These are phyloP conservation scores for Trogon melanurus DNA, from an alignment of 2,113 vertebrate genomes.

Conservation along the genomic window DNA sequence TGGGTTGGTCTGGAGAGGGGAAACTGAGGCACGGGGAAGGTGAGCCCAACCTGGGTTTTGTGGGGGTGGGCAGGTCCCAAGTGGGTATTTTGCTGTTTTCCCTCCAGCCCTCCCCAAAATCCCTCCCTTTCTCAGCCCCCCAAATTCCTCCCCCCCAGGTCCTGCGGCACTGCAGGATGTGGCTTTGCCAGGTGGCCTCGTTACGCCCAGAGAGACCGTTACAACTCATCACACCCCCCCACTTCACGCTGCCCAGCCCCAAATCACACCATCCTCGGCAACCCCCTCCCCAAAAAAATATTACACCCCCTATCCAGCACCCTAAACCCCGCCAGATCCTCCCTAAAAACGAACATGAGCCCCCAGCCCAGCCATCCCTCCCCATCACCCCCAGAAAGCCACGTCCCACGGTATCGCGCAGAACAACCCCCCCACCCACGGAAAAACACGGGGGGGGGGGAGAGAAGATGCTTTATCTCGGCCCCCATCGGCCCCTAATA, in stretches of 20 bases:
- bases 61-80: too few species aligned
- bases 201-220: not conserved
- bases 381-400: not conserved
- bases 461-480: not conserved
- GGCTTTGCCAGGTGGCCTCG: not conserved
- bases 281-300: not conserved
- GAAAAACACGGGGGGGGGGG: not conserved
- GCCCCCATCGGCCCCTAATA: constrained; percentile 64
- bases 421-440: not conserved
- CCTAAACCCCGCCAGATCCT: not conserved
- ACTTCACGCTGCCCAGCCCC: not conserved
- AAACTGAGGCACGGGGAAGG: not conserved
- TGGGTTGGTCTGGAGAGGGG: not conserved
- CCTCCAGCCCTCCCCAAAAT: too few species aligned
- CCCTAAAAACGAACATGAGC: not conserved
- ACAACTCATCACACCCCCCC: not conserved
- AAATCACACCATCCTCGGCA: not conserved
- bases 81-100: not conserved
- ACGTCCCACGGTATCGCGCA: fast-evolving
- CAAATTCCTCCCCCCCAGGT: not conserved
- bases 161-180: not conserved
- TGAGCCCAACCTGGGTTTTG: not conserved
- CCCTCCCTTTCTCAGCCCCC: not conserved
- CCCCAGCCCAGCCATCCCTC: not conserved
- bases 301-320: too few species aligned